These are phyloP conservation scores for Steromphala cineraria DNA, from an alignment of 2,888 invertebrate species.

Conservation along the genomic window DNA sequence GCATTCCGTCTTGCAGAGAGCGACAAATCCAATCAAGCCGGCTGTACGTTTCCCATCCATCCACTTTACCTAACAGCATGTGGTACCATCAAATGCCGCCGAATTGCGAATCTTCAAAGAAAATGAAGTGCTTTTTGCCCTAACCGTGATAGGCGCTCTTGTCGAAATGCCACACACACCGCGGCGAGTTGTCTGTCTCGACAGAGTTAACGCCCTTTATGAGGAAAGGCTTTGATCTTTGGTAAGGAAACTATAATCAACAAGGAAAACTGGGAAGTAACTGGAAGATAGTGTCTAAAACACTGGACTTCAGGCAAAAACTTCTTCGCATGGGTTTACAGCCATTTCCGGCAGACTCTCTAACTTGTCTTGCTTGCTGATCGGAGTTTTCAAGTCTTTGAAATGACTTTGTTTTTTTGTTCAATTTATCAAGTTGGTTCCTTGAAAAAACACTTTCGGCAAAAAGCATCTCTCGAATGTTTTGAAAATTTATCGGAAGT, in stretches of 20 bases:
- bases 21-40: slow-evolving; percentile 5
- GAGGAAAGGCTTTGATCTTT: background rate
- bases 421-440: slow-evolving; percentile 9
- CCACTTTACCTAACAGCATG: slow-evolving; percentile 9
- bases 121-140: slow-evolving; percentile 9
- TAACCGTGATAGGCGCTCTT: slow-evolving; percentile 3
- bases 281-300: background rate
- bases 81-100: slow-evolving; percentile 4
- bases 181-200: slow-evolving; percentile 3
- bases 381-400: too few species aligned
- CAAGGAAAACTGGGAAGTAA: background rate
- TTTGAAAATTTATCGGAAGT: slow-evolving; percentile 10
- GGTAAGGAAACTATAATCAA: background rate
- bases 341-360: background rate
- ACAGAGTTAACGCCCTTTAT: slow-evolving; percentile 12
- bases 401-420: background rate
- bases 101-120: slow-evolving; percentile 14
- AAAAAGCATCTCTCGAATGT: background rate
- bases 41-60: background rate
- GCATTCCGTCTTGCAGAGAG: background rate
- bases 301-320: background rate
- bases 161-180: slow-evolving; percentile 11
- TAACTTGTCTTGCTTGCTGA: background rate
- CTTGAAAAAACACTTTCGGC: background rate
- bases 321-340: background rate